phyloP scores from a whole-genome alignment of 2,797 vertebrate species.

The Melanotaenia pygmaea region DNA sequence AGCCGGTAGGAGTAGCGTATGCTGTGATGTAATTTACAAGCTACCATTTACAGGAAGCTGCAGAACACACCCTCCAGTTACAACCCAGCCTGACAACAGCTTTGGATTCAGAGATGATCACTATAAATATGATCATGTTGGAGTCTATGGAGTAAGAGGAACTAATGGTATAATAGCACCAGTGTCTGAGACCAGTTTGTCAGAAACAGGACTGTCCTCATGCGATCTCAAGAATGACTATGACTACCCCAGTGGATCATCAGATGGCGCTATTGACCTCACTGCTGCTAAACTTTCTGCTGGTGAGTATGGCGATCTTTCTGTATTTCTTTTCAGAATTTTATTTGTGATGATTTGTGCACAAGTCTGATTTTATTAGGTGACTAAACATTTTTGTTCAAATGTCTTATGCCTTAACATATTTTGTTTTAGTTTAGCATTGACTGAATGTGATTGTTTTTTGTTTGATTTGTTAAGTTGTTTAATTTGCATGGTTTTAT shows the following conservation, averaged over 20 bases:
- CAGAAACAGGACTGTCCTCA: slow-evolving; percentile 88
- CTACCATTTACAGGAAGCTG: slow-evolving; percentile 96
- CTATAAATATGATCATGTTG: slow-evolving; percentile 88
- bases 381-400: slow-evolving; percentile 30
- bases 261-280: slow-evolving; percentile 93
- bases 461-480: slow-evolving; percentile 55
- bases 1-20: slow-evolving; percentile 92
- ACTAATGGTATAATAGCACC: slow-evolving; percentile 91
- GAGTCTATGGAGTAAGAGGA: slow-evolving; percentile 85
- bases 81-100: slow-evolving; percentile 90
- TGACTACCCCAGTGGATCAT: slow-evolving; percentile 87
- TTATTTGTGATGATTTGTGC: slow-evolving; percentile 59
- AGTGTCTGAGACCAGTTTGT: slow-evolving; percentile 91
- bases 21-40: slow-evolving; percentile 97
- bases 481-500: slow-evolving; percentile 70
- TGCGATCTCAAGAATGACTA: slow-evolving; percentile 92
- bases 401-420: neutral
- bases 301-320: slow-evolving; percentile 88
- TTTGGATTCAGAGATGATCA: slow-evolving; percentile 91
- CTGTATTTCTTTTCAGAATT: slow-evolving; percentile 46
- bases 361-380: slow-evolving; percentile 11
- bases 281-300: slow-evolving; percentile 92
- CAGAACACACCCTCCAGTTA: slow-evolving; percentile 88
- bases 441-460: neutral
- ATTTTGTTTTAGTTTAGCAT: neutral